Evolutionary conservation across 2,797 vertebrate genomes (phyloP).

Genomic region (Lacerta agilis): DNA sequence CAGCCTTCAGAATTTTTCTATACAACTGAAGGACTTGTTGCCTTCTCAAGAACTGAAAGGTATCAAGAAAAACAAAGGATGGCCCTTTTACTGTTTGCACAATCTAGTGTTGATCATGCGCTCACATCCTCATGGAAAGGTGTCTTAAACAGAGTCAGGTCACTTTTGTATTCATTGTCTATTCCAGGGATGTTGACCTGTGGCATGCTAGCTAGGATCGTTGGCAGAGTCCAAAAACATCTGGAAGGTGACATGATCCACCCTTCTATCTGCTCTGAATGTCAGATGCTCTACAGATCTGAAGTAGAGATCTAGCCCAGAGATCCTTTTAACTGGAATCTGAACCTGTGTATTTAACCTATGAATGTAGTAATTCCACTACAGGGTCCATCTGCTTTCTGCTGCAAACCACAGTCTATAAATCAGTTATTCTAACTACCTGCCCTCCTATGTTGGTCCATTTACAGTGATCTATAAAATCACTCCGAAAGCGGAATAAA

Average conservation of each 20-base stretch:
- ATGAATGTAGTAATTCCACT: no score
- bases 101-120: no score
- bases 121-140: no score
- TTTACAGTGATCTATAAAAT: background rate
- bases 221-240: no score
- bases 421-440: background rate
- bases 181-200: no score
- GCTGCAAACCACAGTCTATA: background rate
- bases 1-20: slow-evolving; percentile 84
- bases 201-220: no score
- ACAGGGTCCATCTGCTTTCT: background rate
- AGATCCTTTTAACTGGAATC: background rate
- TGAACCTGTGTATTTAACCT: background rate
- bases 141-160: background rate
- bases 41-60: slow-evolving; percentile 89
- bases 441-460: background rate
- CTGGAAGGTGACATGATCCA: no score
- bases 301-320: no score
- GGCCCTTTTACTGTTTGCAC: no score
- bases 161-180: background rate
- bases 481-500: background rate
- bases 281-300: no score
- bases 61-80: background rate
- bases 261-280: no score
- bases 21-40: slow-evolving; percentile 89